A percentile compares a stretch with the other conserved stretches of the same genome.
Evolutionary conservation across 2,113 vertebrate species (phyloP).

Genomic region (Coregonus clupeaformis): DNA sequence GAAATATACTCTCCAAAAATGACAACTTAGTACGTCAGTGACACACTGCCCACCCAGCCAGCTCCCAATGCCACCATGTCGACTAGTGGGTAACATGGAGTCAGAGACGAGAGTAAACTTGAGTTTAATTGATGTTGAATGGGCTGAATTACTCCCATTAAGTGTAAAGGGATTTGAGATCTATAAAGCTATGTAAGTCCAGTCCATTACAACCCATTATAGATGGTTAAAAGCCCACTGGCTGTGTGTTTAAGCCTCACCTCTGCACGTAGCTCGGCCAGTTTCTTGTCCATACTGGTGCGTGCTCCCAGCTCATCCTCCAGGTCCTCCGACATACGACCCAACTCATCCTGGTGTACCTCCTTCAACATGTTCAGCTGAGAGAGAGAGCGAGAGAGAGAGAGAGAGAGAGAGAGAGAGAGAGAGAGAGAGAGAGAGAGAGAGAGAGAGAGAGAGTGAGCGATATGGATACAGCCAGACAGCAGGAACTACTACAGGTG

Average conservation of each 20-base stretch:
- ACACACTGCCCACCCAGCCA: background rate
- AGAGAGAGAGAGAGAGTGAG: background rate
- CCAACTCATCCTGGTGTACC: constrained; percentile 93
- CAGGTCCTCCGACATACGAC: constrained; percentile 94
- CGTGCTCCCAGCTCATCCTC: constrained; percentile 94
- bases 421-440: background rate
- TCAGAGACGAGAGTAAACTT: background rate
- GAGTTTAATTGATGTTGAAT: no score
- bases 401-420: background rate
- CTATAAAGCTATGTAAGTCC: background rate
- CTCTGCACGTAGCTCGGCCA: constrained; percentile 91
- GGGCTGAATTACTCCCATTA: background rate
- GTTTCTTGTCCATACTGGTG: constrained; percentile 95
- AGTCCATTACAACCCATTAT: no score
- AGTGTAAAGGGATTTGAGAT: background rate
- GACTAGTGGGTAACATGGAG: background rate
- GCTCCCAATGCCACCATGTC: background rate
- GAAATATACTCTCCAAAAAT: background rate
- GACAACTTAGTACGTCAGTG: background rate
- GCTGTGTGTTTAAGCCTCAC: constrained; percentile 60
- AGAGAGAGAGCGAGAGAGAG: background rate
- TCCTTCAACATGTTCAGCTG: constrained; percentile 94
- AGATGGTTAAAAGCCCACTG: background rate
- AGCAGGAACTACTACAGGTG: no score
- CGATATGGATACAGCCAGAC: background rate